Base-by-base conservation (phyloP, 2,113 vertebrate species). In the Ranitomeya imitator region DNA sequence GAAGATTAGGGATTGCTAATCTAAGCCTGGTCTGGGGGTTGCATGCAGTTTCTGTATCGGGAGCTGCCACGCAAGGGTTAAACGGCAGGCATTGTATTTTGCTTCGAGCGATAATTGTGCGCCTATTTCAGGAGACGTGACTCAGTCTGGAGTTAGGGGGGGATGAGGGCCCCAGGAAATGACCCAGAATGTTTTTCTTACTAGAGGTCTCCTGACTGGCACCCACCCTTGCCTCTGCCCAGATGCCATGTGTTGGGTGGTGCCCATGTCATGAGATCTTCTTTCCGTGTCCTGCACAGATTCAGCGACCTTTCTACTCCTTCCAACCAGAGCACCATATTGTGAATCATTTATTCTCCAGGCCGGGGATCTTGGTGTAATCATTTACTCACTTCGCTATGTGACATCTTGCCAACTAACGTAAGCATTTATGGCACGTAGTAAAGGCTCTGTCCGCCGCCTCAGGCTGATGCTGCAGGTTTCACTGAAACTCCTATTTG, bases 61-160 rank as follows among this genome's bases (percentile, higher is more conserved):
- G 5, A 51, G 18, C 19, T 2, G 37, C 12, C 61, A 83, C 15
- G 0, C 21, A 23, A 45, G 81, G 61, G 81, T 54, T 63, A 83
- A 83, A 7, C 61, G 26, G 15, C 2, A 18, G 9, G 79, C 45
- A 80, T 80, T 83, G 81, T 83, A 12, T 83, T 45, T 83, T 9
- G 52, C 78, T 79, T 31, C 51, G 80, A 82, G 79, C 55, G 16
- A 52, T 69, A 67, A 69, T 67, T 74, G 67, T 73, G 83, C 51
- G 82, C 83, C 83, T 85, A 85, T 85, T 73, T 85, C 54, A 37
- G 83, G 65, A 85, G 51, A 54, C 37, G 52, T 85, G 83, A 71
- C 52, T 85, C 83, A 85, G 81, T 51, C 19, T 63, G 60, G 37
- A 63, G 26, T 73, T 14, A 37, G 26, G 1, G 26, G 37, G 45